Conservation (phyloP, 2,888 invertebrate genomes). For the Seira musarum region DNA sequence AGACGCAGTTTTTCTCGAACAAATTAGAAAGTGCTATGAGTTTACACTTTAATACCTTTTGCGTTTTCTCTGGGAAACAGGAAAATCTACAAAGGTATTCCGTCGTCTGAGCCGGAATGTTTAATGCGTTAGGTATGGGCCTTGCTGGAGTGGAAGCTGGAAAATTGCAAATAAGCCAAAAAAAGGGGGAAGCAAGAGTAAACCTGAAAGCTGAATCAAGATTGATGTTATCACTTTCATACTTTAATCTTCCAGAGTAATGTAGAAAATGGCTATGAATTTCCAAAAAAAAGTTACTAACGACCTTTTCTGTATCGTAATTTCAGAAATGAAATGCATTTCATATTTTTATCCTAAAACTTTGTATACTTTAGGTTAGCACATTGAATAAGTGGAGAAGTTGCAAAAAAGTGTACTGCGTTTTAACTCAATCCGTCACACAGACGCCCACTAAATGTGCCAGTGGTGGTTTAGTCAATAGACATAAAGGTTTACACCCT, state of each 20-base stretch:
- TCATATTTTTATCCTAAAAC: slow-evolving; percentile 13
- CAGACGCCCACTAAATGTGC: background rate
- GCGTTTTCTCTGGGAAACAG: background rate
- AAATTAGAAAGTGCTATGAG: slow-evolving; percentile 2
- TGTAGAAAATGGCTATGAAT: slow-evolving; percentile 56
- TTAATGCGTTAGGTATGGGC: too few species aligned
- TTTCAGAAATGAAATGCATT: slow-evolving; percentile 48
- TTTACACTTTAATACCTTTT: background rate
- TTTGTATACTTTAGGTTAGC: slow-evolving; percentile 13
- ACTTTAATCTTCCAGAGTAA: slow-evolving; percentile 57
- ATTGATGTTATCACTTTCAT: slow-evolving; percentile 60
- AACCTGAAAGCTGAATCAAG: slow-evolving; percentile 55
- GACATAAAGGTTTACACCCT: background rate
- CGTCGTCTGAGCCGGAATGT: too few species aligned
- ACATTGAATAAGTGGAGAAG: background rate
- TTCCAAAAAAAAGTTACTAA: slow-evolving; percentile 51
- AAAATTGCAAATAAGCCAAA: slow-evolving; percentile 9
- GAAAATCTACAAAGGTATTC: slow-evolving; percentile 2
- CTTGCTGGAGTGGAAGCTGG: background rate
- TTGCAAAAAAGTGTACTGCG: too few species aligned
- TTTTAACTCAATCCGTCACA: background rate
- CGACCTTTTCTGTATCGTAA: slow-evolving; percentile 55
- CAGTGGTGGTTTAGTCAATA: background rate
- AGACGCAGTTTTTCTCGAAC: background rate
- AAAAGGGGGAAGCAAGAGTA: slow-evolving; percentile 15